phyloP scores from a whole-genome alignment of 2,113 vertebrate species.

The Pipra filicauda region DNA sequence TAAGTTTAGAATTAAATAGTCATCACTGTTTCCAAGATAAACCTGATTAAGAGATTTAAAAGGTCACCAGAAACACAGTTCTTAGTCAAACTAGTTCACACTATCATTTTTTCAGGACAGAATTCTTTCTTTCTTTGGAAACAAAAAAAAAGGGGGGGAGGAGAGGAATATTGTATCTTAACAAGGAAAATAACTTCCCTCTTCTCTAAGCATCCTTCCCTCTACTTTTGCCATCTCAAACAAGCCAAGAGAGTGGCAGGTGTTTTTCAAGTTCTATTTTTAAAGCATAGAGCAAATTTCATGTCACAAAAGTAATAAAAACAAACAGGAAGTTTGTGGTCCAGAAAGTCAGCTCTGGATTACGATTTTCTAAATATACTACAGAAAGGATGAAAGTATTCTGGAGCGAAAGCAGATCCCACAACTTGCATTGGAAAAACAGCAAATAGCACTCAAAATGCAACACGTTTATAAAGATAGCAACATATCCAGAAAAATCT shows the following conservation, averaged over 20 bases:
- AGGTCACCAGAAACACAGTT: background rate
- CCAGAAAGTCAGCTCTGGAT: background rate
- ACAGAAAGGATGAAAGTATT: background rate
- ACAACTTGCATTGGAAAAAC: background rate
- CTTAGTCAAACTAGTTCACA: background rate
- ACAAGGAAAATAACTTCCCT: background rate
- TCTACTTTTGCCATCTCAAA: background rate
- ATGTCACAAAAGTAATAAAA: background rate
- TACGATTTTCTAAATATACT: background rate
- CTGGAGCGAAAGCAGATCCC: background rate
- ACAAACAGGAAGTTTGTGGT: background rate
- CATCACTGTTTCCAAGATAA: constrained; percentile 19
- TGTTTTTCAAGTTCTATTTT: background rate
- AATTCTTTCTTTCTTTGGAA: background rate
- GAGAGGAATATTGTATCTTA: rapidly evolving
- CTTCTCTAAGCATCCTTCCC: background rate
- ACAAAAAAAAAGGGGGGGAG: rapidly evolving
- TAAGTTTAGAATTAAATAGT: constrained; percentile 36
- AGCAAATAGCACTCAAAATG: background rate
- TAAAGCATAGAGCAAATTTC: background rate
- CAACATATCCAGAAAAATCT: background rate
- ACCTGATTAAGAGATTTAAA: constrained; percentile 35
- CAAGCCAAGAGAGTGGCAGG: background rate
- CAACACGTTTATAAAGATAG: background rate
- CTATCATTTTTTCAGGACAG: background rate